Percentiles rank a stretch among this genome's conserved stretches.
These are phyloP conservation scores for Epinotia nisella DNA, from an alignment of 2,888 invertebrate species.

Conservation along the genomic window DNA sequence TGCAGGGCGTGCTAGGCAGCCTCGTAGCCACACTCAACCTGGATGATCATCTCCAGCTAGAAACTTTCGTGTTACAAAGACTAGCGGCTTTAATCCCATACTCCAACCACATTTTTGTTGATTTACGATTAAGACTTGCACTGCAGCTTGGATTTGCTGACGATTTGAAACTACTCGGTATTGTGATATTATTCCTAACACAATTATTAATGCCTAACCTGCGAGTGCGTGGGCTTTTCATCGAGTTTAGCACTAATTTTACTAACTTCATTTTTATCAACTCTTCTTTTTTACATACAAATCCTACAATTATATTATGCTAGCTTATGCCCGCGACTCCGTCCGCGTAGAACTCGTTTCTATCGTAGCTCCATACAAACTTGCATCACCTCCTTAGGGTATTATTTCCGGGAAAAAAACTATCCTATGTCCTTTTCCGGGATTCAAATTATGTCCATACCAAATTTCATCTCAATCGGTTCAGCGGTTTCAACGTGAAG, in stretches of 20 bases:
- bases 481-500: too few species aligned
- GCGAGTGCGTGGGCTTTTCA: not conserved
- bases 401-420: too few species aligned
- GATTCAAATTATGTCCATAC: too few species aligned
- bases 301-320: too few species aligned
- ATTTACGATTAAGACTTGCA: slow-evolving; percentile 67
- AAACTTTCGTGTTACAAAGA: slow-evolving; percentile 63
- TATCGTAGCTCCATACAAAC: too few species aligned
- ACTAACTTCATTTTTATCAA: too few species aligned
- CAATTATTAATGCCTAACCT: not conserved
- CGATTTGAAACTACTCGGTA: slow-evolving; percentile 68
- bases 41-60: slow-evolving; percentile 77
- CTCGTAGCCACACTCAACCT: slow-evolving; percentile 78
- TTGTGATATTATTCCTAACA: slow-evolving; percentile 33
- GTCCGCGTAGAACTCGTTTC: too few species aligned
- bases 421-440: too few species aligned
- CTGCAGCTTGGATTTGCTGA: slow-evolving; percentile 65
- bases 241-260: not conserved
- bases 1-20: slow-evolving; percentile 82
- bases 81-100: slow-evolving; percentile 69
- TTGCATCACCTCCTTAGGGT: too few species aligned
- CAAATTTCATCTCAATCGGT: too few species aligned
- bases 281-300: not conserved
- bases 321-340: too few species aligned
- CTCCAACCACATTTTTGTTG: slow-evolving; percentile 72